These are phyloP conservation scores for Trichonephila clavata DNA, from an alignment of 1,140 invertebrate genomes.

Conservation along the genomic window DNA sequence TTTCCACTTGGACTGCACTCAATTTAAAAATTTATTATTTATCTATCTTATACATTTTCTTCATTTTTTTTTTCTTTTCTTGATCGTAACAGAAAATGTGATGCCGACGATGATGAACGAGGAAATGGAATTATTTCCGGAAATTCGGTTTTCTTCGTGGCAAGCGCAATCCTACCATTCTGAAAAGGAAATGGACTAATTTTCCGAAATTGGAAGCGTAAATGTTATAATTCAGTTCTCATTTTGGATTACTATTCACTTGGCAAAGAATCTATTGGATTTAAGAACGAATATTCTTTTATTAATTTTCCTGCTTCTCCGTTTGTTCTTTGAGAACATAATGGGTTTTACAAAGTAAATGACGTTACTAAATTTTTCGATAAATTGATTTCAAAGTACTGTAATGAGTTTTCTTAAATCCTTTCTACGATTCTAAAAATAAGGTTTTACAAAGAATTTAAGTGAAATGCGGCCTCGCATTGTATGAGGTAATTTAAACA, in stretches of 20 bases:
- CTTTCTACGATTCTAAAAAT: neutral
- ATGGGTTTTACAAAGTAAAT: slow-evolving; percentile 26
- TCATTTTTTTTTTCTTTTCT: slow-evolving; percentile 12
- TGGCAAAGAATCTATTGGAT: slow-evolving; percentile 4
- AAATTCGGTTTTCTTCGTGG: neutral
- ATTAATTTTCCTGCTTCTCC: slow-evolving; percentile 8
- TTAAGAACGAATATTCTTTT: slow-evolving; percentile 8
- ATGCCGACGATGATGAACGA: slow-evolving; percentile 46
- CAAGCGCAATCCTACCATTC: slow-evolving; percentile 7
- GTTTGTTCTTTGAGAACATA: slow-evolving; percentile 18
- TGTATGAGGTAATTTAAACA: neutral
- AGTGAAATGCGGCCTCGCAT: neutral
- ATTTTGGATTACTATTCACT: slow-evolving; percentile 29
- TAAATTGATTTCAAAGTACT: slow-evolving; percentile 16
- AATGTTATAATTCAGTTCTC: slow-evolving; percentile 39
- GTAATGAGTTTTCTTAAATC: neutral
- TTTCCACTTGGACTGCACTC: slow-evolving; percentile 62
- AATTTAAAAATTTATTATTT: slow-evolving; percentile 67
- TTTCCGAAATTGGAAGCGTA: slow-evolving; percentile 55
- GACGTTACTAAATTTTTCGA: neutral
- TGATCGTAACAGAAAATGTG: slow-evolving; percentile 16
- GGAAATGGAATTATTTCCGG: slow-evolving; percentile 45
- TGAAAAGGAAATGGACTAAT: slow-evolving; percentile 43
- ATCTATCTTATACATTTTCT: slow-evolving; percentile 25
- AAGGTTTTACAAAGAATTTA: neutral